Evolutionary conservation across 1,140 invertebrate genomes (phyloP), one percentile per base, ranked within the genome.

Genomic region (Magallana gigas): DNA sequence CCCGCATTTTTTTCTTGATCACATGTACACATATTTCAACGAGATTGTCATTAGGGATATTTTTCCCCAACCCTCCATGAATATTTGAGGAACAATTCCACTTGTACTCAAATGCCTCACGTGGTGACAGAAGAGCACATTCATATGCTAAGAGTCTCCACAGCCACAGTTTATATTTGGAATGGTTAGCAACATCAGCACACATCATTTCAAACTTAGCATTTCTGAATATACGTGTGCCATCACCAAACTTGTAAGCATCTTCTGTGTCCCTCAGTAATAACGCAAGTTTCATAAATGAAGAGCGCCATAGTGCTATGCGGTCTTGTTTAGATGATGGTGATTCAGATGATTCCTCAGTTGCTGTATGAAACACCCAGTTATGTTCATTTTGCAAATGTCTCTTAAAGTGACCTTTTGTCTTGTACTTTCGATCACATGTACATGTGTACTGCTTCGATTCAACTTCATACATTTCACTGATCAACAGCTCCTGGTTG

Each of bases 281-380:
- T 8, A 87, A 23, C 4, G 76, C 62, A 89, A 64, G 81, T 85
- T 87, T 89, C 76, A 89, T 87, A 58, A 89, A 89, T 1, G 83
- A 81, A 60, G 85, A 48, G 36, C 86, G 23, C 36, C 80, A 89
- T 12, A 85, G 5, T 18, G 84, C 71, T 36, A 89, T 68, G 23
- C 71, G 68, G 56, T 89, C 88, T 57, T 23, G 2, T 29, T n/a
- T n/a, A n/a, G n/a, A n/a, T n/a, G n/a, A n/a, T n/a, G n/a, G n/a
- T n/a, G 62, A 56, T 57, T 23, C 14, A 8, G 23, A 8, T 48
- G 56, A 9, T 36, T 57, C 84, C 48, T 68, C 23, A n/a, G n/a
- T n/a, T 16, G 16, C 7, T n/a, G 18, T n/a, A 1, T 14, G 8
- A 64, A 64, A 64, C 14, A n/a, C 62, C 84, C 60, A 83, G 29